These are phyloP conservation scores for Timandra comae DNA, from an alignment of 2,888 invertebrate species.

Conservation along the genomic window DNA sequence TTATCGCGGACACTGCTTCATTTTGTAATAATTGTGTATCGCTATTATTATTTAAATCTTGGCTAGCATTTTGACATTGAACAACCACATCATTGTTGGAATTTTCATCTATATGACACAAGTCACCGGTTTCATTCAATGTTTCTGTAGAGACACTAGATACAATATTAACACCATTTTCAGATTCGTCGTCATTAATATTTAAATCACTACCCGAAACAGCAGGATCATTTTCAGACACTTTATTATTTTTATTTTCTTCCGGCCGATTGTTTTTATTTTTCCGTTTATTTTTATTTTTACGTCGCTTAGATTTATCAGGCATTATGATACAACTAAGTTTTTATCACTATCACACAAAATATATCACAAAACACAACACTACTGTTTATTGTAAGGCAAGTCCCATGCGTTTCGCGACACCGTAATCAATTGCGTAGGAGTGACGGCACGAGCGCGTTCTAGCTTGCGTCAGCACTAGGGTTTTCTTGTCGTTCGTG, in stretches of 20 bases:
- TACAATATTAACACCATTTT: too few species aligned
- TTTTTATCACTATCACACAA: slow-evolving; percentile 59
- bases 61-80: slow-evolving; percentile 15
- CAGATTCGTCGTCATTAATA: neutral
- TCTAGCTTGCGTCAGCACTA: slow-evolving; percentile 31
- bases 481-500: slow-evolving; percentile 42
- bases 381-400: slow-evolving; percentile 42
- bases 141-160: too few species aligned
- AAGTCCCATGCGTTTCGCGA: slow-evolving; percentile 39
- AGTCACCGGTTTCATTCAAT: too few species aligned
- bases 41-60: slow-evolving; percentile 45
- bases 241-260: slow-evolving; percentile 34
- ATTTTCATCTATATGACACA: too few species aligned
- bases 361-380: slow-evolving; percentile 48
- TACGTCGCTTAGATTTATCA: slow-evolving; percentile 61
- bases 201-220: slow-evolving; percentile 23
- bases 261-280: slow-evolving; percentile 52
- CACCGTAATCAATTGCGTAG: slow-evolving; percentile 56
- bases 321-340: slow-evolving; percentile 69
- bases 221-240: slow-evolving; percentile 26
- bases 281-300: slow-evolving; percentile 68
- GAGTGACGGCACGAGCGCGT: slow-evolving; percentile 42
- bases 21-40: slow-evolving; percentile 15
- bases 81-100: too few species aligned
- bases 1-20: slow-evolving; percentile 7